Evolutionary conservation across 2,888 invertebrate species (phyloP).

Genomic region (Junonia oenone): DNA sequence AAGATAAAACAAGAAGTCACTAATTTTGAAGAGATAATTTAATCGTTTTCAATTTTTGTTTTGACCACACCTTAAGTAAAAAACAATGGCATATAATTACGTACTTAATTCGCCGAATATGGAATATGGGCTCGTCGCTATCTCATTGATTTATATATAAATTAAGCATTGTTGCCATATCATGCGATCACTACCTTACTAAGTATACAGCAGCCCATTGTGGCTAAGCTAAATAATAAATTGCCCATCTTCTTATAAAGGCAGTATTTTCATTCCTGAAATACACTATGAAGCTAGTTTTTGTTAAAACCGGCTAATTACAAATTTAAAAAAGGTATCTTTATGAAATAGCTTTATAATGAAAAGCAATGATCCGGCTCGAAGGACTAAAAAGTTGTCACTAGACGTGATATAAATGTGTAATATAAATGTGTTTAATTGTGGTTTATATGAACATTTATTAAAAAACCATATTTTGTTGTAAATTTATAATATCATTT

Average conservation of each 20-base stretch:
- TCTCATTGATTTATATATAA: slow-evolving; percentile 58
- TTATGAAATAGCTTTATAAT: not conserved
- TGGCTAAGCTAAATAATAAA: slow-evolving; percentile 38
- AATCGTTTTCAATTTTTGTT: slow-evolving; percentile 15
- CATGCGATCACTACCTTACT: slow-evolving; percentile 37
- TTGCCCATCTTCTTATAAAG: slow-evolving; percentile 22
- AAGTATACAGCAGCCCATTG: slow-evolving; percentile 45
- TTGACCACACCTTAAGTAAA: slow-evolving; percentile 47
- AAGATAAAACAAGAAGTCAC: not conserved
- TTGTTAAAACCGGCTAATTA: slow-evolving; percentile 16
- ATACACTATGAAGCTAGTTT: slow-evolving; percentile 24
- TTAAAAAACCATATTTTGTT: not conserved
- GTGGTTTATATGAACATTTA: not conserved
- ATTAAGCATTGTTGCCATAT: slow-evolving; percentile 41
- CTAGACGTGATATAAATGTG: not conserved
- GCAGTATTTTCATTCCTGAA: slow-evolving; percentile 29
- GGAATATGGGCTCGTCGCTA: slow-evolving; percentile 47
- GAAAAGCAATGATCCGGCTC: not conserved
- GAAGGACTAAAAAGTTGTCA: not conserved
- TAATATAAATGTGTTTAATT: not conserved
- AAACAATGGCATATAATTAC: slow-evolving; percentile 49
- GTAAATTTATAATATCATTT: not conserved
- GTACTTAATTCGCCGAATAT: slow-evolving; percentile 39
- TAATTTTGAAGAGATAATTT: slow-evolving; percentile 1
- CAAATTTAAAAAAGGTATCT: slow-evolving; percentile 18